Evolutionary conservation across 2,113 vertebrate species (phyloP), one percentile per base, ranked within the genome.

Genomic region (Tragelaphus buxtoni): DNA sequence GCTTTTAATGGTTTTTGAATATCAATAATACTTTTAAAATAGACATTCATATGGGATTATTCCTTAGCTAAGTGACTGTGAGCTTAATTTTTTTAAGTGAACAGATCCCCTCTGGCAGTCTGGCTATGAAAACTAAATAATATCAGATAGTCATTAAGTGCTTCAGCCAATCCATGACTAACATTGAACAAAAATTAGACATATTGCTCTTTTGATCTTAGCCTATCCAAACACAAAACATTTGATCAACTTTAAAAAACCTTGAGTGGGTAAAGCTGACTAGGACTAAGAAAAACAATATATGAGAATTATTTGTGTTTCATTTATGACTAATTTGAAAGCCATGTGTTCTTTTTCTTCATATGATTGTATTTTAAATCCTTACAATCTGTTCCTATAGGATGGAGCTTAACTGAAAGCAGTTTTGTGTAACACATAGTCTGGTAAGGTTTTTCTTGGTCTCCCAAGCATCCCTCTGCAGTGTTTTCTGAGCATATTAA

Each of bases 291-390:
- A 90, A 80, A 85, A 95, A 77, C n/a, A 96, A n/a, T 80, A 10
- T 63, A 81, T 95, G 39, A 87, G 49, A 95, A 51, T 96, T 93
- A 97, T 94, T 91, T 97, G 94, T 77, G 95, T 95, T 98, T 97
- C 12, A 3, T 98, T 98, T 98, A 83, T 97, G 96, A 96, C 95
- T 98, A 30, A 97, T 98, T 97, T 98, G 97, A 97, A 95, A 98
- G 96, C 95, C 88, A 92, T 98, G 97, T 98, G 97, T 98, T 98
- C 93, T 97, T 97, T 35, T 91, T 98, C 42, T 97, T 98, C 97
- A 91, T 83, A 91, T 96, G 77, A 16, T 98, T 98, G 51, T 45
- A 88, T 98, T 98, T 98, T 98, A 96, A 98, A 98, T 98, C 80
- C 87, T 97, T 97, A 96, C 97, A 97, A 94, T 98, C 98, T 98